Evolutionary conservation across 2,113 vertebrate species (phyloP), one percentile per base, ranked within the genome.

Genomic region (Agelaius tricolor): DNA sequence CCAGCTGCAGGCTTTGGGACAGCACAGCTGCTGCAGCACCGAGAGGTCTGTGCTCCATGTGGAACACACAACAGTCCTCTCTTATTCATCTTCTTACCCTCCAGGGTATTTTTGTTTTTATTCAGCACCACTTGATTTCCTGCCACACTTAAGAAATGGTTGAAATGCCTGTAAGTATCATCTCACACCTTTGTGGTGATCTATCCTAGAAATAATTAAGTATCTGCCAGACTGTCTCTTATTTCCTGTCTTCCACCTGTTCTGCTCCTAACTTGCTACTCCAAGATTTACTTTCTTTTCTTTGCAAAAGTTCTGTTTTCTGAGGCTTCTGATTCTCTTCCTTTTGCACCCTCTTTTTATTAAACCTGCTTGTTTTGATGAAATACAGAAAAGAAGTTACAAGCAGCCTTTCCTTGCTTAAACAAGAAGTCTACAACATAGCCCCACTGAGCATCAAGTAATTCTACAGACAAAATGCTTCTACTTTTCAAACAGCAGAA

Each of bases 401-500:
- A 65, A 79, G 71, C 58, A 88, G 74, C 21, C 71, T 47, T 87
- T 74, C 65, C 54, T 74, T 59, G 21, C 61, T 83, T 69, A 76
- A 85, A 66, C 67, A 51, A 68, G 61, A 84, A 68, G 41, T 41
- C 61, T 85, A 44, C 41, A 59, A 49, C 37, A n/a, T 0, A 72
- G 49, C 44, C 28, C 52, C 23, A 2, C 22, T 13, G n/a, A 23
- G 73, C 62, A 87, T 46, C 71, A 58, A 51, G 21, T 27, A 51
- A 67, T 71, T 88, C 67, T 46, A 39, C 43, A 85, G 67, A 83
- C 78, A 90, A 79, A 95, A 94, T 57, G 22, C 43, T 88, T 27
- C 76, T 52, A 39, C 57, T 95, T 91, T 58, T 71, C 75, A 63
- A 90, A 63, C 28, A 79, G 62, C 14, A 16, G 3, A 73, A 85